A percentile compares a stretch with the other conserved stretches of the same genome.
Conservation (phyloP, 2,113 vertebrate species). For the Nerophis lumbriciformis region DNA sequence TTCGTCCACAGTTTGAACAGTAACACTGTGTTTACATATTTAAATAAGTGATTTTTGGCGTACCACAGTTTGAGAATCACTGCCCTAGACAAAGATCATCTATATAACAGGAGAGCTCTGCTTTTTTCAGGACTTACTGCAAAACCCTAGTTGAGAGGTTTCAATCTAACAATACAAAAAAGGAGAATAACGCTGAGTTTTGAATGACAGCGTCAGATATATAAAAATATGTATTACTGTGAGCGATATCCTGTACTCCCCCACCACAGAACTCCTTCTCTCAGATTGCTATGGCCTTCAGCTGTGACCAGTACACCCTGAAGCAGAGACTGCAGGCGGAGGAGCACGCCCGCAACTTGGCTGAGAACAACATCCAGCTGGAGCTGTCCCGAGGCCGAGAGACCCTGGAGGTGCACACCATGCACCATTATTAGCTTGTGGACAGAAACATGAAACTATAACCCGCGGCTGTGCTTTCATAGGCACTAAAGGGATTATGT, state of each 20-base stretch:
- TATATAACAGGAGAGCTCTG: no score
- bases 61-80: no score
- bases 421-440: neutral
- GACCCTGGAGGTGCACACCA: slow-evolving; percentile 70
- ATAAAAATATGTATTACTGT: no score
- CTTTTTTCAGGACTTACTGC: no score
- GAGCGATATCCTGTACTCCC: neutral
- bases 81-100: no score
- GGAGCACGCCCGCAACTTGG: slow-evolving; percentile 75
- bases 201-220: no score
- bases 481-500: slow-evolving; percentile 73
- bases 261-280: slow-evolving; percentile 69
- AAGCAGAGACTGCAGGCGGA: slow-evolving; percentile 78
- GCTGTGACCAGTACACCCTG: slow-evolving; percentile 80
- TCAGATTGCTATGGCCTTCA: slow-evolving; percentile 77
- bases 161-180: no score
- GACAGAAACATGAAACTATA: neutral
- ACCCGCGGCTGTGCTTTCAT: slow-evolving; percentile 27
- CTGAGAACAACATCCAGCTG: slow-evolving; percentile 79
- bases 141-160: no score
- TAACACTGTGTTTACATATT: no score
- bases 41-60: no score
- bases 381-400: slow-evolving; percentile 75
- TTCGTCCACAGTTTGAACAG: no score
- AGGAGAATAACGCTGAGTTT: no score